Evolutionary conservation across 2,113 vertebrate genomes (phyloP).

Genomic region (Myotis brandtii): DNA sequence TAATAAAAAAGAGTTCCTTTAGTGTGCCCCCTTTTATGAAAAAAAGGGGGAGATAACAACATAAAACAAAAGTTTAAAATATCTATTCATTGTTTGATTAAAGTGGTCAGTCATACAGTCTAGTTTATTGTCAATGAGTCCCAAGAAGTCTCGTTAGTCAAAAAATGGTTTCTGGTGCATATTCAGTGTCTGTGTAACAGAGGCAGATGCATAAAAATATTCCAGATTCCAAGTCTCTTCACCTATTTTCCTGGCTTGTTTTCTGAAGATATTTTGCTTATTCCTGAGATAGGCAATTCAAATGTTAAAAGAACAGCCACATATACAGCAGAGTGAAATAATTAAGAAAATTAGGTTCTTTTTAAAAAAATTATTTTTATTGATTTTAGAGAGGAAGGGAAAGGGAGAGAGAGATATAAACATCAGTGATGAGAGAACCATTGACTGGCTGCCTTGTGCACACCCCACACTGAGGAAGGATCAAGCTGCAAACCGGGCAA

Average conservation of each 20-base stretch:
- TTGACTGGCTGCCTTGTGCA: too few relatives aligned
- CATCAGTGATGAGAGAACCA: too few relatives aligned
- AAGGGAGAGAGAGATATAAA: too few relatives aligned
- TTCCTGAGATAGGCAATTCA: neutral
- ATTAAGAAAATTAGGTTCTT: neutral
- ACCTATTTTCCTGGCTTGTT: neutral
- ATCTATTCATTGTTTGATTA: neutral
- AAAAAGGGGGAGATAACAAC: too few relatives aligned
- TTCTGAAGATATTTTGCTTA: neutral
- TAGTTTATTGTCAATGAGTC: neutral
- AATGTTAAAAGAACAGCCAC: neutral
- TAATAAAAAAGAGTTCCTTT: too few relatives aligned
- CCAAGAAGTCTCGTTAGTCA: neutral
- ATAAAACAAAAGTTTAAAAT: neutral
- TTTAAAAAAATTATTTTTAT: too few relatives aligned
- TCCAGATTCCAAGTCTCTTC: neutral
- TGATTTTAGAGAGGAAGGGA: too few relatives aligned
- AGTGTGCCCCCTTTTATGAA: too few relatives aligned
- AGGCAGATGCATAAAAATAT: neutral
- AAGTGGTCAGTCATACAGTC: neutral
- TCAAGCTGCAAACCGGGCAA: too few relatives aligned
- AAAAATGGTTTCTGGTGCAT: neutral
- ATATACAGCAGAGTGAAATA: neutral
- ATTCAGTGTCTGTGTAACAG: neutral
- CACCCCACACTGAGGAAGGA: too few relatives aligned